These are phyloP conservation scores for Acronicta psi DNA, from an alignment of 2,888 invertebrate species.

Conservation along the genomic window DNA sequence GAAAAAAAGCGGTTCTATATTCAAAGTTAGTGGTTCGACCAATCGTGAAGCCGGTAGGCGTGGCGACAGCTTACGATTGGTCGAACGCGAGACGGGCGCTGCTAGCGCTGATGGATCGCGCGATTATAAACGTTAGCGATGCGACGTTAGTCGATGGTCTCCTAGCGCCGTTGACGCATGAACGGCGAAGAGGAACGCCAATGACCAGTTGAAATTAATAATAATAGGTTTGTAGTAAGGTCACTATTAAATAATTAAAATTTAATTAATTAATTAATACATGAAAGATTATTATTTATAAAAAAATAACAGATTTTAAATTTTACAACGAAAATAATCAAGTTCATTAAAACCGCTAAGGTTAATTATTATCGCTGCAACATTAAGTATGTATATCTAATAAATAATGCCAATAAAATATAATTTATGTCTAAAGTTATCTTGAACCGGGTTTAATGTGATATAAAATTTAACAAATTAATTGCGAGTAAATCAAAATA, in stretches of 20 bases:
- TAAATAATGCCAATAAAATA: conserved; percentile 16
- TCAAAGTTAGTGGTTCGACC: conserved; percentile 83
- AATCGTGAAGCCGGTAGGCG: conserved; percentile 85
- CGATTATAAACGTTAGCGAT: conserved; percentile 78
- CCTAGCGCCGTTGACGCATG: conserved; percentile 49
- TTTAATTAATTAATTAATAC: too few relatives aligned
- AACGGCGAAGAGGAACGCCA: conserved; percentile 6
- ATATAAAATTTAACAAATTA: conserved; percentile 7
- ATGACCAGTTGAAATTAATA: not conserved
- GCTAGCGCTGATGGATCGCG: conserved; percentile 70
- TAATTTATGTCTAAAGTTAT: conserved; percentile 16
- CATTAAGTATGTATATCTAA: conserved; percentile 13
- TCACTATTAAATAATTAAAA: too few relatives aligned
- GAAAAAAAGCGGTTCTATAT: conserved; percentile 87
- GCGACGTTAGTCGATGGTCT: conserved; percentile 60
- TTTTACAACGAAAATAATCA: too few relatives aligned
- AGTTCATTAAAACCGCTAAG: too few relatives aligned
- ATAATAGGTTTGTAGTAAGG: too few relatives aligned
- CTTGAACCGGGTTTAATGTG: conserved; percentile 4
- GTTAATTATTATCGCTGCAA: conserved; percentile 1
- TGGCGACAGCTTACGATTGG: conserved; percentile 81
- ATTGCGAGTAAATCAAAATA: conserved; percentile 7
- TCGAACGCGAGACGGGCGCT: conserved; percentile 62
- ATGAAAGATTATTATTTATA: too few relatives aligned
- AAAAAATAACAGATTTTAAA: not conserved